phyloP scores from a whole-genome alignment of 2,113 vertebrate species.

The Nycticebus coucang region DNA sequence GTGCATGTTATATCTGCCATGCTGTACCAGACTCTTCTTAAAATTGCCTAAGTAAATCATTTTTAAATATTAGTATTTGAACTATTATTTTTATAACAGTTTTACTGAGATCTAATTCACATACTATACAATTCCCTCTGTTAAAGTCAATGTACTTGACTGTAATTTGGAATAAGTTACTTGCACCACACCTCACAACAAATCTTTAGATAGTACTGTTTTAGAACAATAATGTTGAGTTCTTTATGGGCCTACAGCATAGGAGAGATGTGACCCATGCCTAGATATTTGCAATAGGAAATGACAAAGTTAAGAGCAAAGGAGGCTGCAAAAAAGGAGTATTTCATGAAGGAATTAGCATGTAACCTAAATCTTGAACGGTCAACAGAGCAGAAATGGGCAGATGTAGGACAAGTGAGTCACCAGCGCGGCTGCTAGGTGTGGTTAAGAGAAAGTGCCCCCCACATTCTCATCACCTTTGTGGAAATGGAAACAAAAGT shows the following conservation, averaged over 20 bases:
- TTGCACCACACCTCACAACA: background rate
- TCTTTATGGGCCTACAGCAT: background rate
- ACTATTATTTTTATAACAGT: slow-evolving; percentile 11
- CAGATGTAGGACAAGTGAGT: background rate
- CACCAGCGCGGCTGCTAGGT: background rate
- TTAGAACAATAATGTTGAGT: background rate
- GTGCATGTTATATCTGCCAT: background rate
- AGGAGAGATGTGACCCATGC: background rate
- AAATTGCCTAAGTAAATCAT: slow-evolving; percentile 40
- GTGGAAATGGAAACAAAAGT: background rate
- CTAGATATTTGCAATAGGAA: background rate
- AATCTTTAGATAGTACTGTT: background rate
- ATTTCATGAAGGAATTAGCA: background rate
- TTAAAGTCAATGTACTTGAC: background rate
- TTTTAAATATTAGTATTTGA: slow-evolving; percentile 13
- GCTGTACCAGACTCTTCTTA: background rate
- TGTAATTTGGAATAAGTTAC: slow-evolving; percentile 8
- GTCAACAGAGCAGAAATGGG: background rate
- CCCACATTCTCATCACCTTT: background rate
- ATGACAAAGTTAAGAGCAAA: background rate
- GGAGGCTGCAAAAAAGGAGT: background rate
- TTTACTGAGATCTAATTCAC: background rate
- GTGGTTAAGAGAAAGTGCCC: background rate
- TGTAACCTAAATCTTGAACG: slow-evolving; percentile 28
- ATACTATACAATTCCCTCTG: background rate